Evolutionary conservation across 2,113 vertebrate genomes (phyloP).

Genomic region (Oceanites oceanicus): DNA sequence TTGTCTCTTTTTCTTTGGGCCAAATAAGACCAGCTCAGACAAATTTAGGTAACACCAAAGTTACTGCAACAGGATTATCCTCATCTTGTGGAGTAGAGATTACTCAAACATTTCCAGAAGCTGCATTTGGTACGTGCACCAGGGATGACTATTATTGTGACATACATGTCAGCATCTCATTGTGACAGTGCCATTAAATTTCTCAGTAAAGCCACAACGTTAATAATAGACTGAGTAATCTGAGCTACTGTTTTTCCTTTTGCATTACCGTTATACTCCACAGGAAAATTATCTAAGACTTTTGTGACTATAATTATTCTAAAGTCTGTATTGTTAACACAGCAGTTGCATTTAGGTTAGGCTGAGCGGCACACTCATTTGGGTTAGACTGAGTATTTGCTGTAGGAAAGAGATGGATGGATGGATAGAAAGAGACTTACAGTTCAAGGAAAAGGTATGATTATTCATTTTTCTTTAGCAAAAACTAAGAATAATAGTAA

Average conservation of each 20-base stretch:
- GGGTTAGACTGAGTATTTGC: not conserved
- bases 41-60: not conserved
- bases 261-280: not conserved
- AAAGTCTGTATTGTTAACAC: not conserved
- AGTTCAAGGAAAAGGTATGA: not conserved
- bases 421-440: not conserved
- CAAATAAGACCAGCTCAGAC: not conserved
- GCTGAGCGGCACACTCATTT: not conserved
- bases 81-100: not conserved
- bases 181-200: not conserved
- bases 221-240: not conserved
- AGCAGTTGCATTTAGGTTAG: not conserved
- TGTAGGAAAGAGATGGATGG: not conserved
- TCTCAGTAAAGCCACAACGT: not conserved
- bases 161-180: not conserved
- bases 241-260: not conserved
- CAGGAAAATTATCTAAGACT: not conserved
- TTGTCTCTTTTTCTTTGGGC: not conserved
- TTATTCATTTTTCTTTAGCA: not conserved
- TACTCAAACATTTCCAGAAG: not conserved
- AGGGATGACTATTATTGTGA: not conserved
- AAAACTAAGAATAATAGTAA: not conserved
- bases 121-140: not conserved
- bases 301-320: not conserved
- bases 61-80: not conserved